A percentile compares a stretch with the other conserved stretches of the same genome.
Evolutionary conservation across 2,888 invertebrate genomes (phyloP).

Genomic region (Matsumyia berberina): DNA sequence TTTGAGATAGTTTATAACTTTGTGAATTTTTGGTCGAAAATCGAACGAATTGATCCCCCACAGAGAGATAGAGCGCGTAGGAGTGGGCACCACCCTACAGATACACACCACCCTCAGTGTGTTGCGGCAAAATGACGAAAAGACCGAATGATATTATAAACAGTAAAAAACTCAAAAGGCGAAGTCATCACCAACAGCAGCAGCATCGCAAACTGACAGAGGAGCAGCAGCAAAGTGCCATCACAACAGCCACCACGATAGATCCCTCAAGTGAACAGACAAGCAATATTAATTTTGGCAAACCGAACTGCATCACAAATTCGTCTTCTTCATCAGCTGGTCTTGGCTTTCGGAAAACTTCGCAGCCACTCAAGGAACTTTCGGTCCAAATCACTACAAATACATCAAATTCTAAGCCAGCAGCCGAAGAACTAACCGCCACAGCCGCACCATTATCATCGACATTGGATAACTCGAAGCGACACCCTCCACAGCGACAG

Average conservation of each 20-base stretch:
- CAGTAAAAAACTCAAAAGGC: conserved; percentile 69
- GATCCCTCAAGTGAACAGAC: conserved; percentile 73
- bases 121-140: conserved; percentile 68
- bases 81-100: not conserved
- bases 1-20: conserved; percentile 60
- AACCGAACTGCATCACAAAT: conserved; percentile 64
- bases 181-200: conserved; percentile 60
- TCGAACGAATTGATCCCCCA: conserved; percentile 43
- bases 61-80: not conserved
- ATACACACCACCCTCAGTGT: conserved; percentile 30
- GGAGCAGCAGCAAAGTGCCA: conserved; percentile 21
- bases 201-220: conserved; percentile 15
- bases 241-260: conserved; percentile 36
- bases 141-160: conserved; percentile 69
- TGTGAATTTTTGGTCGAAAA: conserved; percentile 36
- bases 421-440: conserved; percentile 47
- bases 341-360: conserved; percentile 51
- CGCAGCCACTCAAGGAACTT: conserved; percentile 63
- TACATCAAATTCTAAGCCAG: conserved; percentile 52
- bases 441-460: conserved; percentile 34
- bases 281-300: conserved; percentile 72
- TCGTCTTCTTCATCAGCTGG: conserved; percentile 46
- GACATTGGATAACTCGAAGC: conserved; percentile 48
- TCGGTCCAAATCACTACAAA: conserved; percentile 61
- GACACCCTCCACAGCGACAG: conserved; percentile 46